These are phyloP conservation scores for Paraescarpia echinospica DNA, from an alignment of 1,140 invertebrate species.

Conservation along the genomic window DNA sequence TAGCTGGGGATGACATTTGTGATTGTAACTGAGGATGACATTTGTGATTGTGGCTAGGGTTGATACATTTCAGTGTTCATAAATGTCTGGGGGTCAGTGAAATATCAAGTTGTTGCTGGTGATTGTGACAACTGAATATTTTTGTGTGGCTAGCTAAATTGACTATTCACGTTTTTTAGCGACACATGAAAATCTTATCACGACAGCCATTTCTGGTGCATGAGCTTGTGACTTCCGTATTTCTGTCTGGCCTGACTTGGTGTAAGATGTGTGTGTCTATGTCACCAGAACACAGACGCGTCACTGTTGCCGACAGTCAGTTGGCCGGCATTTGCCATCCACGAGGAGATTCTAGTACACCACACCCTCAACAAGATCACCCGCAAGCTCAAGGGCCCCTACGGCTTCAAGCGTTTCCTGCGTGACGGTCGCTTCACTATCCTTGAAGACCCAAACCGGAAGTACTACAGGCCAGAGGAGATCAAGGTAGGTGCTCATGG, in stretches of 20 bases:
- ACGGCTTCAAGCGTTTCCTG: constrained; percentile 93
- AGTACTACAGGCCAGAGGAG: constrained; percentile 73
- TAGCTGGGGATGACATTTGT: too few species aligned
- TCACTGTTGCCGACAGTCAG: constrained; percentile 88
- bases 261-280: not conserved
- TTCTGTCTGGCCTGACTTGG: not conserved
- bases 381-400: constrained; percentile 80
- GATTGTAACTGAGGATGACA: too few species aligned
- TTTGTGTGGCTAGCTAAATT: not conserved
- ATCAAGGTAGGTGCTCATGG: constrained; percentile 63
- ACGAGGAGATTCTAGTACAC: constrained; percentile 84
- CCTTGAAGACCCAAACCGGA: constrained; percentile 77
- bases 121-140: not conserved
- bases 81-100: not conserved
- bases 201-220: not conserved
- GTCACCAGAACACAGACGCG: constrained; percentile 75
- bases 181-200: not conserved
- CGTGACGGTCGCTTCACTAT: constrained; percentile 92
- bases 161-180: not conserved
- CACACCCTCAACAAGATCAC: constrained; percentile 88
- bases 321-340: constrained; percentile 97
- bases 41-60: too few species aligned
- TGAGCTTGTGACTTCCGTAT: not conserved
- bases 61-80: too few species aligned
- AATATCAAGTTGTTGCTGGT: not conserved